Conservation (phyloP, 2,888 invertebrate species). For the Lasioglossum villosulum region DNA sequence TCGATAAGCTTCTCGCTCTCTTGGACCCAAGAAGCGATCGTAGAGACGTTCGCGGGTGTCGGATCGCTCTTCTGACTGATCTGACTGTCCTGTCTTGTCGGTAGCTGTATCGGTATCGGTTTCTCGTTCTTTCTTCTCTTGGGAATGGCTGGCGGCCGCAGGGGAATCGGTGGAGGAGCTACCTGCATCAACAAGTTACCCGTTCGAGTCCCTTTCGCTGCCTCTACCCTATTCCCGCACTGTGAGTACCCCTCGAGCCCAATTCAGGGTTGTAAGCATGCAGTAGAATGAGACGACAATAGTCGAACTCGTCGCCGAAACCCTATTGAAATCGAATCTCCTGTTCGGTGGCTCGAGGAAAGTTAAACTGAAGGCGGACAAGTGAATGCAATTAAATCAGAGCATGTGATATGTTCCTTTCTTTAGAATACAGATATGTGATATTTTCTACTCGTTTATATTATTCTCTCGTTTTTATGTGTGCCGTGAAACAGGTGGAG, state of each 20-base stretch:
- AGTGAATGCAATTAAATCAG: neutral
- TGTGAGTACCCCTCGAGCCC: neutral
- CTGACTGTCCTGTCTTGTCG: constrained; percentile 53
- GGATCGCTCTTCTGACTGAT: constrained; percentile 75
- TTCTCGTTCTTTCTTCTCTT: constrained; percentile 83
- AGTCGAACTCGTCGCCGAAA: neutral
- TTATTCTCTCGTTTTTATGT: neutral
- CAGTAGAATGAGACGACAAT: constrained; percentile 4
- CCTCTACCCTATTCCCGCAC: neutral
- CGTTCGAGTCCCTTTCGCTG: constrained; percentile 15
- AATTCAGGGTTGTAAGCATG: neutral
- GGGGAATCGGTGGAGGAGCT: constrained; percentile 85
- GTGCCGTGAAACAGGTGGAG: neutral
- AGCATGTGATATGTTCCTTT: neutral
- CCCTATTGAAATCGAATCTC: neutral
- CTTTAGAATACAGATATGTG: neutral
- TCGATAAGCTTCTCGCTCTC: constrained; percentile 76
- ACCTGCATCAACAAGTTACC: constrained; percentile 70
- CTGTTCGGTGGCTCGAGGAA: neutral
- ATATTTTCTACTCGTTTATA: neutral
- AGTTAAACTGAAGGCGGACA: neutral
- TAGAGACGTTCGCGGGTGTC: constrained; percentile 80
- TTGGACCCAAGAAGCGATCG: constrained; percentile 41
- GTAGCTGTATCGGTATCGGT: constrained; percentile 74
- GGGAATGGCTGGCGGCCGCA: constrained; percentile 85